These are phyloP conservation scores for Cotesia vestalis DNA, from an alignment of 1,140 invertebrate genomes.

Conservation along the genomic window DNA sequence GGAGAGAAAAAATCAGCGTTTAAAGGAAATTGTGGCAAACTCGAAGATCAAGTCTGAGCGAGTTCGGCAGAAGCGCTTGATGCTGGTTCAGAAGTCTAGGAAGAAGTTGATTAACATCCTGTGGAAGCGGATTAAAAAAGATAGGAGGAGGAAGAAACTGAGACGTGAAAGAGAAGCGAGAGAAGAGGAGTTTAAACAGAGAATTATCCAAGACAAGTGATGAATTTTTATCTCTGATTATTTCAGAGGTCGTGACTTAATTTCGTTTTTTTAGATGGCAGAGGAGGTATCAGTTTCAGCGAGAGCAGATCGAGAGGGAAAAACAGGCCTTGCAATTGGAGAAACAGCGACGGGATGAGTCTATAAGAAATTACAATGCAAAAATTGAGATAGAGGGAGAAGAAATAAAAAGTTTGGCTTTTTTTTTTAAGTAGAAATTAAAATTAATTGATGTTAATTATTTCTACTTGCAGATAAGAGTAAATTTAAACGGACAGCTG, in stretches of 20 bases:
- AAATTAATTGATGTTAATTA: too few species aligned
- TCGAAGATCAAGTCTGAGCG: slow-evolving; percentile 29
- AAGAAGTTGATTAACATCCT: slow-evolving; percentile 33
- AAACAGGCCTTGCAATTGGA: slow-evolving; percentile 40
- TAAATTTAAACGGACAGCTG: slow-evolving; percentile 37
- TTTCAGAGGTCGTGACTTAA: slow-evolving; percentile 3
- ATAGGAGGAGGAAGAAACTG: slow-evolving; percentile 36
- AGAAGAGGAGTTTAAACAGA: slow-evolving; percentile 40
- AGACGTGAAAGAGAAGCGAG: slow-evolving; percentile 29
- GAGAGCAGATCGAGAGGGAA: slow-evolving; percentile 46
- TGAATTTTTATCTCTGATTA: slow-evolving; percentile 7
- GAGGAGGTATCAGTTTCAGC: slow-evolving; percentile 44
- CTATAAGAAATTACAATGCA: slow-evolving; percentile 50
- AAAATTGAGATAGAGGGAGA: slow-evolving; percentile 45
- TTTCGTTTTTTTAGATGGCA: slow-evolving; percentile 48
- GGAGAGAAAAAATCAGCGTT: slow-evolving; percentile 30
- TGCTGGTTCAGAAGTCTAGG: slow-evolving; percentile 6
- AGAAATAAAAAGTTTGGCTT: slow-evolving; percentile 46
- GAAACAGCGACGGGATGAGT: slow-evolving; percentile 40
- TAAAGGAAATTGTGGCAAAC: slow-evolving; percentile 23
- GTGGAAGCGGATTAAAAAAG: slow-evolving; percentile 24
- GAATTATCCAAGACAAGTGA: slow-evolving; percentile 42
- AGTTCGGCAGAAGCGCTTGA: slow-evolving; percentile 17
- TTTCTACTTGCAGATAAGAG: not conserved
- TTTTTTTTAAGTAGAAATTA: slow-evolving; percentile 9